Base-by-base conservation (phyloP, 1,140 invertebrate species). In the Pemphigus obesinymphae region DNA sequence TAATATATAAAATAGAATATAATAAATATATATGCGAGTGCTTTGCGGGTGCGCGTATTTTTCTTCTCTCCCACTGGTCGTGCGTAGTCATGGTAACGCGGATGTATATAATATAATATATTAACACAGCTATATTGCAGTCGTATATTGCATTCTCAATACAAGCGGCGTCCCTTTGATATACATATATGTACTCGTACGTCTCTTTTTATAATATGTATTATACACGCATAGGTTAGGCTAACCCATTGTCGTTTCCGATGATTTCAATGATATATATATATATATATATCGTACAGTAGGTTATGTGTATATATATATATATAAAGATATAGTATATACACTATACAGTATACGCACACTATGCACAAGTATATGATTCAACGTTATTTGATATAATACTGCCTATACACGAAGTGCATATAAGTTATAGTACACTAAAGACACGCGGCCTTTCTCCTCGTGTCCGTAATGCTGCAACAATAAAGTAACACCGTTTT, bases 1-100 rank as follows among this genome's bases (percentile, higher is more conserved):
- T 68, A 68, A 68, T 68, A 68, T n/a, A n/a, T 68, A 68, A 66
- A 66, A 68, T 68, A n/a, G 4, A 68, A 68, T 68, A 68, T 66
- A 66, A 66, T 66, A 66, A 66, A 66, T 66, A 31, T 15, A 34
- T 66, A 66, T 34, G 31, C 26, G 17, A 8, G 31, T 66, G 31
- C 20, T 31, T n/a, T 31, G 31, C 31, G 15, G 17, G 58, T 61
- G 20, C 20, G 29, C n/a, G 20, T n/a, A 66, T 61, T 61, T 48
- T 63, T 66, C 29, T 61, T n/a, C n/a, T 37, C 61, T 37, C 61
- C 31, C 61, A 34, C 31, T 61, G 17, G 10, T 15, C 29, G 58
- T 63, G 29, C 23, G 63, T 66, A 23, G 63, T 66, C 31, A 66
- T 37, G 31, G 63, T 37, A 66, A 66, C 63, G 31, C 20, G 34